Conservation (phyloP, 2,113 vertebrate genomes). For the Platycercus adscitus region DNA sequence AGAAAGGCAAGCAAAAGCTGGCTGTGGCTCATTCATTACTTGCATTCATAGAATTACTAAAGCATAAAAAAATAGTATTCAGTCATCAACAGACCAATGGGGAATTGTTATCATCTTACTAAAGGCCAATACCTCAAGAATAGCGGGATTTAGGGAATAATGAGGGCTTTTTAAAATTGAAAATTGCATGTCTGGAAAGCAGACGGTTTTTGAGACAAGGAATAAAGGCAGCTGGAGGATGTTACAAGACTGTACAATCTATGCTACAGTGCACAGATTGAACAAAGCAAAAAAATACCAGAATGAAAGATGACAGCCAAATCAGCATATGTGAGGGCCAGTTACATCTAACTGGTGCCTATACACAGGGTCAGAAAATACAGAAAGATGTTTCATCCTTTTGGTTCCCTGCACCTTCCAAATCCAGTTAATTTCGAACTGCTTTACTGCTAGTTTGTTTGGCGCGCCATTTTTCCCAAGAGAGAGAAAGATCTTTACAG, state of each 20-base stretch:
- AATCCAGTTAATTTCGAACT: not conserved
- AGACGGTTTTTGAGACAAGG: not conserved
- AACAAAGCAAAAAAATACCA: not conserved
- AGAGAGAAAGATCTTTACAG: not conserved
- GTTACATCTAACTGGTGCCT: not conserved
- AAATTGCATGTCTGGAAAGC: constrained; percentile 39
- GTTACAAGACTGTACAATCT: not conserved
- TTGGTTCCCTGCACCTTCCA: not conserved
- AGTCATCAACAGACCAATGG: not conserved
- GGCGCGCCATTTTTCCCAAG: not conserved
- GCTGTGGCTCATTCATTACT: not conserved
- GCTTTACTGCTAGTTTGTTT: not conserved
- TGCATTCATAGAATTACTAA: constrained; percentile 13
- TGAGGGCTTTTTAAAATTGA: constrained; percentile 23
- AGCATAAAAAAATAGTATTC: not conserved
- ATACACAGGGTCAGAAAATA: not conserved
- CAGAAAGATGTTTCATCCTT: not conserved
- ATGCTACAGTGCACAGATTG: not conserved
- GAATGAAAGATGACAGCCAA: not conserved
- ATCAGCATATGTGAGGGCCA: not conserved
- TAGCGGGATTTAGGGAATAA: constrained; percentile 29
- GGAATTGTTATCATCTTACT: constrained; percentile 18
- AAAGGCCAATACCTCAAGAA: constrained; percentile 11
- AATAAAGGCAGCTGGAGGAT: constrained; percentile 37
- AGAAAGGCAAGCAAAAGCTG: not conserved